Base-by-base conservation (phyloP, 37 sponge, comb jelly and placozoan species). In the Tethya wilhelma region DNA sequence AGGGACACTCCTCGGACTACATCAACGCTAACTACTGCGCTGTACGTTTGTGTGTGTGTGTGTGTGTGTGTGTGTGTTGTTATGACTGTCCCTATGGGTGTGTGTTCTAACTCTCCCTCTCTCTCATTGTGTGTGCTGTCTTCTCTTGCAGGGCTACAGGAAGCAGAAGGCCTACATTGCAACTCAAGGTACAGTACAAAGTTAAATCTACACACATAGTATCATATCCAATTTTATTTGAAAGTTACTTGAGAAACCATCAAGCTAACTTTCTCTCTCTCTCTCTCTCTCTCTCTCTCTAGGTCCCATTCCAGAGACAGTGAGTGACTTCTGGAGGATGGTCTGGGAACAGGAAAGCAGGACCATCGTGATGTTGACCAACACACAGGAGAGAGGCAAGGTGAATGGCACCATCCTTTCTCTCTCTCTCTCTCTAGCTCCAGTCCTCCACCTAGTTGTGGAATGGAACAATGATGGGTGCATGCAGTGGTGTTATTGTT, bases 251-350 rank as follows among this genome's bases (percentile, higher is more conserved):
- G 17, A 17, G 55, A 19, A 17, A 49, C 55, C 9, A 17, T 9
- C 17, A 9, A 19, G 55, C 17, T 49, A 17, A 49, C 43, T 19
- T 69, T 5, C 40, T 2, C 46, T 64, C 31, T 41, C 45, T 39
- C 31, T 32, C 64, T 19, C 73, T 49, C 14, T 14, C 14, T n/a
- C 59, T 74, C 33, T 26, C 3, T 66, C 60, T 34, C 39, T 44
- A 91, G 89, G 94, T 53, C 97, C 99, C 23, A 59, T 91, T 37
- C 76, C 74, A 32, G 69, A 62, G 31, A 98, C 96, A 1, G 44
- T 83, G 26, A 71, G 62, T 55, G 99, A 96, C 65, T 98, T 98
- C 82, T 98, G 99, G 99, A 44, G 97, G 4, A 79, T 98, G 94
- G 89, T 98, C 2, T 98, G 95, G 91, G 99, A 98, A 56, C 86